These are phyloP conservation scores for Megalops cyprinoides DNA, from an alignment of 2,797 vertebrate species.

Conservation along the genomic window DNA sequence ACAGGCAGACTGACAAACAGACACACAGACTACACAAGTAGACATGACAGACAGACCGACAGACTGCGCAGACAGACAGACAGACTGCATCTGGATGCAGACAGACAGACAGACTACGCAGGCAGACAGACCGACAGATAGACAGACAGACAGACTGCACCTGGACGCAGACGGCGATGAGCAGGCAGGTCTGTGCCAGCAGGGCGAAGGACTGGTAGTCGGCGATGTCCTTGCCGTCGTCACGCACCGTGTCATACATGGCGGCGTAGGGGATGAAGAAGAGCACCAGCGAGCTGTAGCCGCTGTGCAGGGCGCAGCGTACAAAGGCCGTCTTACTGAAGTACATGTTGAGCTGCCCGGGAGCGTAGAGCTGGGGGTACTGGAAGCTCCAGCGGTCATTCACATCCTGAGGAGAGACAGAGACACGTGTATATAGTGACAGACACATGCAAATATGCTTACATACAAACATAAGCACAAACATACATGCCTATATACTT, in stretches of 20 bases:
- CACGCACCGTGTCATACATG: constrained; percentile 73
- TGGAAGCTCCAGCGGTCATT: constrained; percentile 86
- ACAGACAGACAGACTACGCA: constrained; percentile 6
- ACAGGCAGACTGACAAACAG: no score
- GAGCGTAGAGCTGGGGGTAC: constrained; percentile 87
- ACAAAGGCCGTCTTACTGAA: constrained; percentile 89
- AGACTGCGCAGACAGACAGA: constrained; percentile 8
- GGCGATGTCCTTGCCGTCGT: constrained; percentile 81
- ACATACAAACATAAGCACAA: neutral
- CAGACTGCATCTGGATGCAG: neutral
- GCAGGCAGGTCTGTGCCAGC: constrained; percentile 86
- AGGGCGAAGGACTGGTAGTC: constrained; percentile 95
- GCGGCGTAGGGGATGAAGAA: constrained; percentile 92
- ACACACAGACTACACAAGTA: no score
- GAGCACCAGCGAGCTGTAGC: constrained; percentile 91
- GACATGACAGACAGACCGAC: no score
- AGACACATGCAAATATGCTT: neutral
- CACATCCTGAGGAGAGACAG: constrained; percentile 87
- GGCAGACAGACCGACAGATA: neutral
- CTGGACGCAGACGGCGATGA: constrained; percentile 88
- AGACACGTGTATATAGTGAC: constrained; percentile 15
- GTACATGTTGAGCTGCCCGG: constrained; percentile 87
- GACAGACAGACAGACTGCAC: constrained; percentile 55
- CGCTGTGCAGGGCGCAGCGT: constrained; percentile 84
- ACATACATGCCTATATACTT: neutral